These are phyloP conservation scores for Rhorus exstirpatorius DNA, from an alignment of 2,888 invertebrate genomes.

Conservation along the genomic window DNA sequence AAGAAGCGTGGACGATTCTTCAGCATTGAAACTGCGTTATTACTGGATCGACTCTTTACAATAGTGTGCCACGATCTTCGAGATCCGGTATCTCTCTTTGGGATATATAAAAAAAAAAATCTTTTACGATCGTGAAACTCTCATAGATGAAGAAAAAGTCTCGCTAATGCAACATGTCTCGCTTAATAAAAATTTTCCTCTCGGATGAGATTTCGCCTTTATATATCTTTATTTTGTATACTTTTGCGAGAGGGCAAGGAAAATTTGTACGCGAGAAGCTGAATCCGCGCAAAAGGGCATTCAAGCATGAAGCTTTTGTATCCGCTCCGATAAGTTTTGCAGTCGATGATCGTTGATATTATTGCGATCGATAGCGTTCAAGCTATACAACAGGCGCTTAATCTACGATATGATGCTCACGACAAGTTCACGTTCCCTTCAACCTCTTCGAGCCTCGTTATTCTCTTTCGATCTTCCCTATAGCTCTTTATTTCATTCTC, in stretches of 20 bases:
- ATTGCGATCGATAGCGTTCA: constrained; percentile 36
- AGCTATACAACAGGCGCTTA: too few species aligned
- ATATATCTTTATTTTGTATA: constrained; percentile 26
- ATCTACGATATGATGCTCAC: too few species aligned
- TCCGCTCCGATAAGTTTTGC: constrained; percentile 65
- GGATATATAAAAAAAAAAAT: neutral
- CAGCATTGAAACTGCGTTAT: neutral
- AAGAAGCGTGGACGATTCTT: neutral
- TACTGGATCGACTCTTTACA: constrained; percentile 14
- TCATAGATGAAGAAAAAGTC: too few species aligned
- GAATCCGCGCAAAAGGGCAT: constrained; percentile 44
- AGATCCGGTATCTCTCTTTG: constrained; percentile 26
- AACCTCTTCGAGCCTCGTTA: too few species aligned
- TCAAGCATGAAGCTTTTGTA: constrained; percentile 56
- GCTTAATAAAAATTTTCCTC: too few species aligned
- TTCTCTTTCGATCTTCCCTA: too few species aligned
- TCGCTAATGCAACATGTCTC: too few species aligned
- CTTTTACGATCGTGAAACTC: neutral
- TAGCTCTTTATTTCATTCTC: too few species aligned
- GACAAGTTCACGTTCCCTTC: too few species aligned
- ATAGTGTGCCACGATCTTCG: constrained; percentile 40
- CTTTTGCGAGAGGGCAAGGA: constrained; percentile 53
- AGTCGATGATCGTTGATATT: constrained; percentile 57
- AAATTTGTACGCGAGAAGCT: constrained; percentile 29
- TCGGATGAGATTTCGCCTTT: neutral